A percentile compares a stretch with the other conserved stretches of the same genome.
Conservation (phyloP, 2,113 vertebrate species). For the Mobula birostris region DNA sequence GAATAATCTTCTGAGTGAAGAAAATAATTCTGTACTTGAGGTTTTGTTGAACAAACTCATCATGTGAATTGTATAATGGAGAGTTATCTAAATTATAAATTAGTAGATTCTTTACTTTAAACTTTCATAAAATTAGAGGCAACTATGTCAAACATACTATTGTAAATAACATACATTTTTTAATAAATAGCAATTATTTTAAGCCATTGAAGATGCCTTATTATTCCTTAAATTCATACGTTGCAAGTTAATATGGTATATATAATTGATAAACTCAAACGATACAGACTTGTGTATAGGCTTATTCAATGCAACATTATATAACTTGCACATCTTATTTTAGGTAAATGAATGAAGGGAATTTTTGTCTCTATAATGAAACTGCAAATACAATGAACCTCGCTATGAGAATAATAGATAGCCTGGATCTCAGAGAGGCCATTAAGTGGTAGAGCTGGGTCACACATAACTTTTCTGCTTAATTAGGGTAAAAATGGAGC, state of each 20-base stretch:
- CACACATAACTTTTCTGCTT: slow-evolving; percentile 34
- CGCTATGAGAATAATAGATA: slow-evolving; percentile 11
- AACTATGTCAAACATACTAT: neutral
- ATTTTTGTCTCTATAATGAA: slow-evolving; percentile 2
- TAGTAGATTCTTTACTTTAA: neutral
- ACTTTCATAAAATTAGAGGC: neutral
- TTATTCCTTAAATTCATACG: neutral
- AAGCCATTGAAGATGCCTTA: neutral
- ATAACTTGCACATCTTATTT: neutral
- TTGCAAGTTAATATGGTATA: neutral
- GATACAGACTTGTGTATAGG: neutral
- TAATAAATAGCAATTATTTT: neutral
- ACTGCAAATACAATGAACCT: neutral
- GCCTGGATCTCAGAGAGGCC: slow-evolving; percentile 18
- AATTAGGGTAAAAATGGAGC: slow-evolving; percentile 33
- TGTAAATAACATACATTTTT: neutral
- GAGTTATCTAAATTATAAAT: neutral
- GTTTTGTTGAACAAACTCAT: neutral
- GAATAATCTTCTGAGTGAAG: neutral
- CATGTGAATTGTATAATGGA: neutral
- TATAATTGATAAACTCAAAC: neutral
- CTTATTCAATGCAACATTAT: neutral
- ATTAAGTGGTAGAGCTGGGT: slow-evolving; percentile 31
- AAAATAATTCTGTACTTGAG: neutral
- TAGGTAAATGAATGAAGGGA: neutral